Percentiles rank a stretch among this genome's conserved stretches.
Evolutionary conservation across 1,140 invertebrate species (phyloP).

Genomic region (Zaprionus gabonicus): DNA sequence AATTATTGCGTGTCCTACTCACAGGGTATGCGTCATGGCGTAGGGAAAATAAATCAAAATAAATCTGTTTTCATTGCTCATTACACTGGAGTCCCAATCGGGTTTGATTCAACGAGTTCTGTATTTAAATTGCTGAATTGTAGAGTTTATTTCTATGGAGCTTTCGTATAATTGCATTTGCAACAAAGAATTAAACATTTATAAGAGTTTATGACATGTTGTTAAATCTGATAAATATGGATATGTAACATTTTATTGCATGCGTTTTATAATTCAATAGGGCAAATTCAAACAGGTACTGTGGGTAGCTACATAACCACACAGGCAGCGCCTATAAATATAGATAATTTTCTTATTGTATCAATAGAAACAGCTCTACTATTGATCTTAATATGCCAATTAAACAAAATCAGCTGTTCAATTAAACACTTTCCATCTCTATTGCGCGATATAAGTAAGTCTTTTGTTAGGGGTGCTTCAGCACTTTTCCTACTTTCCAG

Average conservation of each 20-base stretch:
- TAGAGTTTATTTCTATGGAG: neutral
- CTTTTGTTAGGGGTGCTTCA: neutral
- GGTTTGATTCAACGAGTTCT: conserved; percentile 4
- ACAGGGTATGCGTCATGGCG: neutral
- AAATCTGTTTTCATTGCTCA: conserved; percentile 38
- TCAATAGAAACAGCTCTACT: neutral
- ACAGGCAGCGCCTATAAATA: neutral
- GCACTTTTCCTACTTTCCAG: neutral
- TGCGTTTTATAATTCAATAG: neutral
- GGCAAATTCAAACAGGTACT: neutral
- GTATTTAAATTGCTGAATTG: conserved; percentile 30
- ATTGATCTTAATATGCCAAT: neutral
- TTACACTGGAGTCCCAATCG: conserved; percentile 17
- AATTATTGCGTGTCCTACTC: neutral
- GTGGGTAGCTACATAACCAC: neutral
- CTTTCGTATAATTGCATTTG: conserved; percentile 8
- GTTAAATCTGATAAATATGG: neutral
- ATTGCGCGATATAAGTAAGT: too few species aligned
- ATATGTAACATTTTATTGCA: neutral
- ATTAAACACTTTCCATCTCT: neutral
- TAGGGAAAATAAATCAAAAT: neutral
- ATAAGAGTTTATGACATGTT: neutral
- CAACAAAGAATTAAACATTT: neutral
- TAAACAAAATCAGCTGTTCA: neutral
- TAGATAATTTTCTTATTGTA: too few species aligned